Evolutionary conservation across 2,113 vertebrate genomes (phyloP).

Genomic region (Platysternon megacephalum): DNA sequence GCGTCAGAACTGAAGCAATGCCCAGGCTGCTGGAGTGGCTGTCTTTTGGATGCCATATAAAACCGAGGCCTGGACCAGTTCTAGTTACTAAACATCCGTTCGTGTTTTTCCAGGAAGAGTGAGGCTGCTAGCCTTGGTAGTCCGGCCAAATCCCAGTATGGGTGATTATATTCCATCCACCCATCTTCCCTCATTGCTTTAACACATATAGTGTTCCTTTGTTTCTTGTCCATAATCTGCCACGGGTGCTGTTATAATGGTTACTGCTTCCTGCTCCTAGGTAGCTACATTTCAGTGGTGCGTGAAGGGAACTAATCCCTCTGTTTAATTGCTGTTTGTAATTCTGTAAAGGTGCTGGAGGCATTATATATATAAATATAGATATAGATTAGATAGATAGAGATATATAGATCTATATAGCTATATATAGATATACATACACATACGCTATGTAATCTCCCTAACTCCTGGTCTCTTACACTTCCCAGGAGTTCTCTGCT

Average conservation of each 20-base stretch:
- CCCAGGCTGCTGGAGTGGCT: background rate
- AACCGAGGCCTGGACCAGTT: background rate
- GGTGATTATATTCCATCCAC: background rate
- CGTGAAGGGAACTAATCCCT: background rate
- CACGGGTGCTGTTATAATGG: background rate
- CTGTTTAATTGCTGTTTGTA: background rate
- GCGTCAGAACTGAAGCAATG: fast-evolving
- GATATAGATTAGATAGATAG: no score
- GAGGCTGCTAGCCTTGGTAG: background rate
- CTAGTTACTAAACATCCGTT: background rate
- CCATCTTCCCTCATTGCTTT: background rate
- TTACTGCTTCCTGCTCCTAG: background rate
- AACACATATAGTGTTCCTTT: background rate
- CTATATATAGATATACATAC: no score
- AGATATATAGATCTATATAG: no score
- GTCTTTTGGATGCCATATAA: background rate
- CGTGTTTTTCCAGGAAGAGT: background rate
- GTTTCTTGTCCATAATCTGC: background rate
- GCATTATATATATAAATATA: fast-evolving
- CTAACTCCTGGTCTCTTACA: background rate
- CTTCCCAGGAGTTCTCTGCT: background rate
- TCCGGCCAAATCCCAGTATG: background rate
- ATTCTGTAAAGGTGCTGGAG: background rate
- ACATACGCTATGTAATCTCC: background rate
- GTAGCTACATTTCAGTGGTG: background rate